Evolutionary conservation across 2,888 invertebrate species (phyloP), one percentile per base, ranked within the genome.

Genomic region (Helicoverpa assulta): DNA sequence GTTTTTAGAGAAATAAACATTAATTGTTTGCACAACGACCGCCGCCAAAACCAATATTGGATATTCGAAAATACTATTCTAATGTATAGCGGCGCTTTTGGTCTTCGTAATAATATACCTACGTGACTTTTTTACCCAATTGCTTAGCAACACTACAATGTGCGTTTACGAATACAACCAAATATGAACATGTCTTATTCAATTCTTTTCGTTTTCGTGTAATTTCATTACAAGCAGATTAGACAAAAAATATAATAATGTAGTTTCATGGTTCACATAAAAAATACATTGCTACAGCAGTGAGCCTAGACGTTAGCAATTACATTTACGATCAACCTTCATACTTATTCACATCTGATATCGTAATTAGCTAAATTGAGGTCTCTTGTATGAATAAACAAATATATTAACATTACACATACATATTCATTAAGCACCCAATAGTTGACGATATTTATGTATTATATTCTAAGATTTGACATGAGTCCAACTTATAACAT

Each of bases 1-100:
- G 94, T 94, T 95, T 93, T 95, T 94, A 95, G 94, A 94, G 94
- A 92, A 93, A 95, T 94, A 95, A 95, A 95, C 93, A 95, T 93
- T 90, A 92, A 90, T 90, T 94, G 94, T 95, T 93, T 94, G 91
- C 92, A 88, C 85, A 94, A 91, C 93, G 95, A 92, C 93, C 95
- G 93, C 92, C 93, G 93, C 92, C 92, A 94, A 90, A 91, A 92
- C 89, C 89, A 95, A 95, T 95, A 95, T 95, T 95, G 92, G 92
- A 93, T 92, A 91, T 95, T 95, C 93, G 94, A 95, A 95, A 95
- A 95, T 93, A 94, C 94, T 93, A 94, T 95, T 94, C 94, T 94
- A 94, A 94, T 93, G 94, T 94, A 91, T 94, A 92, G 94, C 93
- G 93, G 94, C 93, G 89, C 92, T 92, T 94, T 94, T 93, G 90